These are phyloP conservation scores for Imbricaverruca yamaguchii DNA, from an alignment of 2,888 invertebrate genomes.

Conservation along the genomic window DNA sequence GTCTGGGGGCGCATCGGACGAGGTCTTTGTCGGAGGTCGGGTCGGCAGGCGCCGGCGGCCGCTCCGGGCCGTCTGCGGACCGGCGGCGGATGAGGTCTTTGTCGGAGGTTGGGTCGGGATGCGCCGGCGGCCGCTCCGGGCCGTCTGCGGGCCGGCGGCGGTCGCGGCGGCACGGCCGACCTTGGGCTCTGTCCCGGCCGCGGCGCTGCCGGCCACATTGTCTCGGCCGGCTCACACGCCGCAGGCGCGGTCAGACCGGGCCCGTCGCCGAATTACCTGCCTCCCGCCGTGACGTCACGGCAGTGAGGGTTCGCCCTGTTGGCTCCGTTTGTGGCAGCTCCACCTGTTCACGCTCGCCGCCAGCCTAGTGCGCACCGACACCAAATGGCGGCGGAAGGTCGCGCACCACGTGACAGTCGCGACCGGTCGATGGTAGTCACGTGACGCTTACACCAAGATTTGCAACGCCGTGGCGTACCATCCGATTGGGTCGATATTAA, in stretches of 20 bases:
- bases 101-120: neutral
- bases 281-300: neutral
- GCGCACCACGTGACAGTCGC: too few species aligned
- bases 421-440: too few species aligned
- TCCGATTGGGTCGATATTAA: too few species aligned
- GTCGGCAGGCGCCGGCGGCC: neutral
- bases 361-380: too few species aligned
- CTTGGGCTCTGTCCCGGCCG: neutral
- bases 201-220: neutral
- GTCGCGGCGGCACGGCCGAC: neutral
- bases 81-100: neutral
- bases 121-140: neutral
- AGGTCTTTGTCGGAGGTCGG: neutral
- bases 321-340: too few species aligned
- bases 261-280: neutral
- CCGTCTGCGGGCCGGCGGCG: neutral
- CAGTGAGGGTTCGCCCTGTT: too few species aligned
- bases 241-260: slow-evolving; percentile 7
- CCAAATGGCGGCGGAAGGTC: too few species aligned
- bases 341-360: too few species aligned
- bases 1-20: too few species aligned
- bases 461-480: too few species aligned
- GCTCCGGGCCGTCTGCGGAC: neutral
- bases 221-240: neutral
- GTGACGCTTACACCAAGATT: too few species aligned